Base-by-base conservation (phyloP, 2,888 invertebrate species). In the Iselma pallidipennis region DNA sequence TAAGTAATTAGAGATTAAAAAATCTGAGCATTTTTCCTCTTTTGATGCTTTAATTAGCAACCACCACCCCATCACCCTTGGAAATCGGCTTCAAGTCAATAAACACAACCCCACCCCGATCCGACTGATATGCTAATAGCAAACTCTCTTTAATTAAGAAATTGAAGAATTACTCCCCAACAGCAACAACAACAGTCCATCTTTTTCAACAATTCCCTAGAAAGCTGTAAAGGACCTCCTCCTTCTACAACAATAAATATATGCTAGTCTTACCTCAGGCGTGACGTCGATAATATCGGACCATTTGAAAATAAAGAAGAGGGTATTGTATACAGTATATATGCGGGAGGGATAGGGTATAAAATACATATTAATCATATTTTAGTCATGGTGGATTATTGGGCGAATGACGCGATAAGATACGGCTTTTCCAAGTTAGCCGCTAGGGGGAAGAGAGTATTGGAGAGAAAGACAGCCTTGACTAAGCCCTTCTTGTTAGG, bases 281-380 rank as follows among this genome's bases (percentile, higher is more conserved):
- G 51, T 49, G 28, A 45, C 52, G 33, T 57, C 67, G 72, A 72
- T 72, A 68, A 66, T 69, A 72, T 72, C 71, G 57, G 55, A 66
- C 57, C 52, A 59, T 66, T 61, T 56, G 65, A 60, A 62, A 64
- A 64, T 60, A 51, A 57, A 31, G 64, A 37, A 37, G 37, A 37
- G 37, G 37, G 37, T 37, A 37, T 37, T 37, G 37, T 37, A 37
- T n/a, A n/a, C n/a, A n/a, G n/a, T n/a, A n/a, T n/a, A n/a, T n/a
- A n/a, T 37, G 37, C 37, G 37, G 37, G 37, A 37, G 16, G 16
- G 37, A 37, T 37, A 37, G 71, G 70, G 74, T 74, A 75, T 72
- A 71, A 71, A 71, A 70, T 70, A 69, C 71, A 72, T 75, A 76
- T 77, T 77, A 77, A 77, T 77, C 77, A 77, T 76, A 75, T 74